Evolutionary conservation across 2,888 invertebrate genomes (phyloP).

Genomic region (Schizotus pectinicornis): DNA sequence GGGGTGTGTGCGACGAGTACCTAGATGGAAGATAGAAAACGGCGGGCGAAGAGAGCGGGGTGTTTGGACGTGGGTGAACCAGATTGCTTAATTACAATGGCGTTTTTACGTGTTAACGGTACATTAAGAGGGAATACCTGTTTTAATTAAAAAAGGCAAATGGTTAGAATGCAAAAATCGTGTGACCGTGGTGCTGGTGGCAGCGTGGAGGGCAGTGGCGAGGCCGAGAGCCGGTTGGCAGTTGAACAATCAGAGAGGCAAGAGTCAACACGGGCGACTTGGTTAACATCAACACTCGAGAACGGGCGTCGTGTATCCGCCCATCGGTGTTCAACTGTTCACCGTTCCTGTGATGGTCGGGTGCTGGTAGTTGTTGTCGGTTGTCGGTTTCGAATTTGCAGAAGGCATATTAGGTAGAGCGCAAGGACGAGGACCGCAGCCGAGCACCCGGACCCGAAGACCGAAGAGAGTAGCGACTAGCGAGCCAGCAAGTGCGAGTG

Average conservation of each 20-base stretch:
- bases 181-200: constrained; percentile 36
- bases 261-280: constrained; percentile 32
- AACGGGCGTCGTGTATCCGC: constrained; percentile 25
- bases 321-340: constrained; percentile 18
- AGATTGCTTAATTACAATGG: constrained; percentile 47
- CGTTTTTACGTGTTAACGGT: constrained; percentile 46
- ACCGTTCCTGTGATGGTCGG: constrained; percentile 1
- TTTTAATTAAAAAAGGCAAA: constrained; percentile 46
- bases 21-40: background rate
- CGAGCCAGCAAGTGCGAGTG: background rate
- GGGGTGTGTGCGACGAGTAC: constrained; percentile 1
- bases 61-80: constrained; percentile 45
- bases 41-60: background rate
- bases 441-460: constrained; percentile 12
- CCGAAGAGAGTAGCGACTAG: background rate
- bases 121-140: constrained; percentile 43
- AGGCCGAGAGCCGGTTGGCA: constrained; percentile 22
- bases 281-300: constrained; percentile 31
- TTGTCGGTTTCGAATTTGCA: constrained; percentile 20
- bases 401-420: background rate
- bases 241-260: constrained; percentile 32
- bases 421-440: constrained; percentile 14
- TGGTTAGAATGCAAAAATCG: constrained; percentile 45
- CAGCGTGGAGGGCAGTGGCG: constrained; percentile 5
- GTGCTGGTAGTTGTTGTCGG: constrained; percentile 10